These are phyloP conservation scores for Agapostemon virescens DNA, from an alignment of 2,888 invertebrate species.

Conservation along the genomic window DNA sequence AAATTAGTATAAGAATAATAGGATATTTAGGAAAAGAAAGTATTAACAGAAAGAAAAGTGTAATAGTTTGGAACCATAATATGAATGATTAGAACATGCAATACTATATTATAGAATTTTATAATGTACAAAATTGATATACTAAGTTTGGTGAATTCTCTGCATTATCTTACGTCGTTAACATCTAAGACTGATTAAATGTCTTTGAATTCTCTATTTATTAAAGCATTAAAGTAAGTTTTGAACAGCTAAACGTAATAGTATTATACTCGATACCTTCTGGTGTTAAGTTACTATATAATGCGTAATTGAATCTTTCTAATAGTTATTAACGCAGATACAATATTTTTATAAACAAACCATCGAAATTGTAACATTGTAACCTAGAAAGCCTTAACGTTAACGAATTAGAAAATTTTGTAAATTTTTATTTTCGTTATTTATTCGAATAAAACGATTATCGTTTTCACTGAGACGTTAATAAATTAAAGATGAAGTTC, in stretches of 20 bases:
- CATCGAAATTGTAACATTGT: not conserved
- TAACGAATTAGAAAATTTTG: not conserved
- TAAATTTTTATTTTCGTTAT: slow-evolving; percentile 7
- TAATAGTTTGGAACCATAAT: slow-evolving; percentile 14
- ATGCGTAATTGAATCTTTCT: slow-evolving; percentile 4
- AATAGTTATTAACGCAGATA: slow-evolving; percentile 20
- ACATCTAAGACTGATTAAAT: slow-evolving; percentile 42
- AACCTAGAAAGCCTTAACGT: not conserved
- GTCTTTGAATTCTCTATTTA: slow-evolving; percentile 30
- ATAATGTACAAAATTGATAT: slow-evolving; percentile 33
- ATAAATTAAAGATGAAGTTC: slow-evolving; percentile 11
- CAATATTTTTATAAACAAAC: slow-evolving; percentile 33
- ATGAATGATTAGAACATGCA: slow-evolving; percentile 16
- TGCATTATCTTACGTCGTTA: slow-evolving; percentile 10
- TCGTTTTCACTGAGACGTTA: slow-evolving; percentile 1
- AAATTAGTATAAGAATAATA: not conserved
- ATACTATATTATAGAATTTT: slow-evolving; percentile 13
- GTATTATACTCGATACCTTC: slow-evolving; percentile 40
- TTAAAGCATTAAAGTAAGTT: slow-evolving; percentile 21
- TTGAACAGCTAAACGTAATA: slow-evolving; percentile 3
- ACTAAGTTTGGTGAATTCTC: not conserved
- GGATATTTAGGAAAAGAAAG: not conserved
- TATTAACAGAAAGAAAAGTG: not conserved
- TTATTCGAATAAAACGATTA: slow-evolving; percentile 6
- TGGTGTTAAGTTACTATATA: not conserved